A percentile compares a stretch with the other conserved stretches of the same genome.
phyloP scores from a whole-genome alignment of 1,140 invertebrate genomes.

The Pectinophora gossypiella region DNA sequence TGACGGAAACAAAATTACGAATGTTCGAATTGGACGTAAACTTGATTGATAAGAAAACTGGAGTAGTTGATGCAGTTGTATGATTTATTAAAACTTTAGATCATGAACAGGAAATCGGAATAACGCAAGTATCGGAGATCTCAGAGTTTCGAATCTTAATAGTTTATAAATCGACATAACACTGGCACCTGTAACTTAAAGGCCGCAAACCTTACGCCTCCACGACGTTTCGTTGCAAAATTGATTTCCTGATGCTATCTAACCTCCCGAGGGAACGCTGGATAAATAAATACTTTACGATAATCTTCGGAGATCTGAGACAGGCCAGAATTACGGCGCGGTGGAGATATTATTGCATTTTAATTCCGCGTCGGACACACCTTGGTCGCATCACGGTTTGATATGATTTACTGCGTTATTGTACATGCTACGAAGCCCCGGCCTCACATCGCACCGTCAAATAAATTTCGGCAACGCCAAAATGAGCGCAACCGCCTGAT shows the following conservation, averaged over 20 bases:
- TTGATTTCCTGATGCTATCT: slow-evolving; percentile 72
- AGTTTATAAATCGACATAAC: slow-evolving; percentile 34
- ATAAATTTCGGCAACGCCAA: slow-evolving; percentile 44
- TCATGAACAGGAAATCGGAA: neutral
- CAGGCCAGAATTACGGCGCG: slow-evolving; percentile 62
- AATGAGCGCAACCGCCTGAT: slow-evolving; percentile 33
- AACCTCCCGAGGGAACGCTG: slow-evolving; percentile 58
- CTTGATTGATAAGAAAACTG: too few relatives aligned
- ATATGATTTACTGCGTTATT: slow-evolving; percentile 63
- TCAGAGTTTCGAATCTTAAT: slow-evolving; percentile 16
- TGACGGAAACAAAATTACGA: too few relatives aligned
- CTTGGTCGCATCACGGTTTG: slow-evolving; percentile 52
- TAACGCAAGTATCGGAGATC: neutral
- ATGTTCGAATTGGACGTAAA: too few relatives aligned
- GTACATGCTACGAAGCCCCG: slow-evolving; percentile 26
- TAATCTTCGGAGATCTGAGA: slow-evolving; percentile 63
- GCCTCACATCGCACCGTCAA: slow-evolving; percentile 30
- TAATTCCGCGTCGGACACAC: slow-evolving; percentile 59
- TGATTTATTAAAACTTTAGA: neutral
- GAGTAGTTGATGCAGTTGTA: too few relatives aligned
- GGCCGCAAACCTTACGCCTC: slow-evolving; percentile 54
- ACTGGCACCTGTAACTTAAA: slow-evolving; percentile 54
- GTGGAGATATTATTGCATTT: slow-evolving; percentile 68
- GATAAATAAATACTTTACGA: slow-evolving; percentile 73
- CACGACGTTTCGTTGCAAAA: slow-evolving; percentile 61